Evolutionary conservation across 2,888 invertebrate species (phyloP), one percentile per base, ranked within the genome.

Genomic region (Blera fallax): DNA sequence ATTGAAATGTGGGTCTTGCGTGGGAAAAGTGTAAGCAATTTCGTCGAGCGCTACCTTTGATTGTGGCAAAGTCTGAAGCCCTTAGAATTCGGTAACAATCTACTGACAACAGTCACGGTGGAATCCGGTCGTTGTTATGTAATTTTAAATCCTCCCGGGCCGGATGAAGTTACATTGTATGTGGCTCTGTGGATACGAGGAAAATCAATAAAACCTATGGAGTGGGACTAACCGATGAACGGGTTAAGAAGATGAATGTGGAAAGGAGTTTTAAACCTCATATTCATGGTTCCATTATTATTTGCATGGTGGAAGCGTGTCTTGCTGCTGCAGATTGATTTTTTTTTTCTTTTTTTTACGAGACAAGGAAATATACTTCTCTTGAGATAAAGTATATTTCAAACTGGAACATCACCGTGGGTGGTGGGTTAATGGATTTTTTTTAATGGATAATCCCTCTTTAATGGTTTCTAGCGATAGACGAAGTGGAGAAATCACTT

Each of bases 161-260:
- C n/a, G 34, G 16, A 16, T n/a, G 5, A 18, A 32, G 64, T 34
- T 50, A 48, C 34, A 34, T 48, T 48, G 14, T 52, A n/a, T 16
- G 10, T n/a, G 29, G 32, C 8, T 10, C 5, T 21, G 16, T 24
- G 16, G 14, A 32, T 2, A 8, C 8, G 16, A 8, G 2, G 40
- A 69, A 54, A 81, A 81, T 81, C 81, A 62, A 81, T 69, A 69
- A 76, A 48, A 34, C 32, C 48, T 45, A 74, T 74, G 52, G 62
- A 74, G 58, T 67, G 72, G 29, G 72, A 64, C 64, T 73, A 52
- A 80, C 43, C 80, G 60, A 74, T 81, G 69, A 69, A 81, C 69
- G 74, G 76, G 69, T 54, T 81, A 21, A n/a, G 27, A 74, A 69
- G 76, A 69, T 50, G 62, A 56, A 76, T 80, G 60, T 62, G 62